Evolutionary conservation across 2,888 invertebrate genomes (phyloP).

Genomic region (Lingula anatina): DNA sequence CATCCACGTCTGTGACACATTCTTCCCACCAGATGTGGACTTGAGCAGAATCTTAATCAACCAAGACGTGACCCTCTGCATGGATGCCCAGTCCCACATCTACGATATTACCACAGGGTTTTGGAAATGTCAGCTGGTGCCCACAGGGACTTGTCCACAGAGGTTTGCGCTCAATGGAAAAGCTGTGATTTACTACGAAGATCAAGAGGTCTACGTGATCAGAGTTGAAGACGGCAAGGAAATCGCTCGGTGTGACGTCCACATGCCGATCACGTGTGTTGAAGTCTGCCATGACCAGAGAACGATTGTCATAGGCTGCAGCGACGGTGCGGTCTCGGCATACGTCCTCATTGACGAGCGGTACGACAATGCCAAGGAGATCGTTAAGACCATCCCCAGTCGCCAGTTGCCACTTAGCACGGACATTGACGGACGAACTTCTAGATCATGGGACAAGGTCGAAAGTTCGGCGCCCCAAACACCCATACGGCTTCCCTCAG

Average conservation of each 20-base stretch:
- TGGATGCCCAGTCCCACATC: slow-evolving; percentile 36
- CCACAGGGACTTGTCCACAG: slow-evolving; percentile 19
- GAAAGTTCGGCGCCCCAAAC: neutral
- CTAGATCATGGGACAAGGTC: neutral
- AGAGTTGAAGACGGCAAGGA: slow-evolving; percentile 26
- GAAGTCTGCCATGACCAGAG: slow-evolving; percentile 36
- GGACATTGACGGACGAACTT: neutral
- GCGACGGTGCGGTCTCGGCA: slow-evolving; percentile 39
- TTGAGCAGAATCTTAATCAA: slow-evolving; percentile 27
- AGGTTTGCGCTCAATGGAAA: slow-evolving; percentile 29
- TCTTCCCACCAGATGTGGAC: slow-evolving; percentile 23
- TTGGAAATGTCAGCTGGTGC: slow-evolving; percentile 20
- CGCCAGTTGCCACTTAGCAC: neutral
- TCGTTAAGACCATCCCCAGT: neutral
- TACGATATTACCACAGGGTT: slow-evolving; percentile 30
- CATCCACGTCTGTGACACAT: slow-evolving; percentile 33
- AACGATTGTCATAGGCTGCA: slow-evolving; percentile 45
- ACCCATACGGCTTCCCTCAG: neutral
- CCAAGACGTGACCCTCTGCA: slow-evolving; percentile 29
- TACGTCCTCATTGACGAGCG: slow-evolving; percentile 36
- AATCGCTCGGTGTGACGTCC: slow-evolving; percentile 36
- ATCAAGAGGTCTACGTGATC: slow-evolving; percentile 20
- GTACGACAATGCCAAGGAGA: neutral
- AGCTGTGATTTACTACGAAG: slow-evolving; percentile 29
- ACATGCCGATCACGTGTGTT: slow-evolving; percentile 29